Evolutionary conservation across 2,888 invertebrate genomes (phyloP), one percentile per base, ranked within the genome.

Genomic region (Thyatira batis): DNA sequence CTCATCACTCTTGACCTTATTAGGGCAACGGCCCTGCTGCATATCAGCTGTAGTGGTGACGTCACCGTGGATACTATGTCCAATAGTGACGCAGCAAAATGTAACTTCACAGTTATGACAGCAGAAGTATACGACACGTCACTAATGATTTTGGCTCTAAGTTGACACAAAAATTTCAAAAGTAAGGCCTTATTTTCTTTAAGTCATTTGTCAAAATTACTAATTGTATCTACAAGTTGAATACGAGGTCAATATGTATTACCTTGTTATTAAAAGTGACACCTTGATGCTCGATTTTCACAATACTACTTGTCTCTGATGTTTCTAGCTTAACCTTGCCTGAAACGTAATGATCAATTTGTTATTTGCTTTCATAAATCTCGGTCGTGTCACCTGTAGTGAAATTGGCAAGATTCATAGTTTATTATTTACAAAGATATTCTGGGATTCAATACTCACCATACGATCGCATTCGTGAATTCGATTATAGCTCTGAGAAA

Each of bases 11-110:
- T 50, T 56, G 49, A 60, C 68, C 68, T 59, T 69, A 69, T 66
- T 61, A 65, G 66, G 70, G 54, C 64, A 65, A 59, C 61, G 52
- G 50, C 56, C 60, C 28, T 39, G 30, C 30, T 30, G 33, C 57
- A 51, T 46, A 45, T 9, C 45, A 23, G 52, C 30, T 51, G 52
- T 53, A 17, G 21, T 43, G 3, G 17, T 49, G 10, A 13, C 45
- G 52, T 61, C 59, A 65, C 60, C 65, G 55, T 17, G 33, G 3
- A 11, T 17, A 39, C 33, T 17, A 39, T 39, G 17, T 17, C n/a
- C 2, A n/a, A 33, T 33, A 33, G 13, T 33, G 33, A 13, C 5
- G 39, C 39, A n/a, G 13, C 39, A 39, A 39, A 3, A 3, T 23
- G 6, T 4, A 23, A 3, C 23, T 23, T 23, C 3, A 23, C n/a